These are phyloP conservation scores for Pimephales promelas DNA, from an alignment of 2,113 vertebrate genomes.

Conservation along the genomic window DNA sequence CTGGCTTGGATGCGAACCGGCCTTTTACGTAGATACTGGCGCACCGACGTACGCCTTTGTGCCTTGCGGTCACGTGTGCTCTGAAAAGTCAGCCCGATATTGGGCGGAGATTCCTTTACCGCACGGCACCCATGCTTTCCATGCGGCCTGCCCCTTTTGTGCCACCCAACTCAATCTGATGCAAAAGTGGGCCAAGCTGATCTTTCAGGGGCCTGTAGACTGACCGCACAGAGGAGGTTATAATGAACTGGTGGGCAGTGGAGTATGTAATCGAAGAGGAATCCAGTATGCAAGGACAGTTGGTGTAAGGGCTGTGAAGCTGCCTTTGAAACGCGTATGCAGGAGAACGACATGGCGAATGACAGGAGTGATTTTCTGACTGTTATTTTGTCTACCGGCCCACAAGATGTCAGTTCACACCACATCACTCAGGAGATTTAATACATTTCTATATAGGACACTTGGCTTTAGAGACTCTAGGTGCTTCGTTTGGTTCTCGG, in stretches of 20 bases:
- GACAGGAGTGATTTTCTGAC: conserved; percentile 11
- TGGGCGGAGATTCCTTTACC: conserved; percentile 96
- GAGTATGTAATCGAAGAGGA: background rate
- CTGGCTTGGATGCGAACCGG: conserved; percentile 94
- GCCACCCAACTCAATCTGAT: conserved; percentile 87
- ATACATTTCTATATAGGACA: background rate
- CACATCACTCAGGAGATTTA: conserved; percentile 37
- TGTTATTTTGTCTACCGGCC: conserved; percentile 1
- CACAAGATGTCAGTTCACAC: conserved; percentile 25
- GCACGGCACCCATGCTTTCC: conserved; percentile 96
- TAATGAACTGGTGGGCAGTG: background rate
- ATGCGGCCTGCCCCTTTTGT: conserved; percentile 96
- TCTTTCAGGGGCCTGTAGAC: conserved; percentile 97
- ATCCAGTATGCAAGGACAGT: conserved; percentile 16
- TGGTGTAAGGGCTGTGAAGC: conserved; percentile 29
- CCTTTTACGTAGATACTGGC: conserved; percentile 94
- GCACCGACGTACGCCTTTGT: conserved; percentile 93
- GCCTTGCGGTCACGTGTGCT: conserved; percentile 96
- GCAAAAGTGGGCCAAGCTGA: conserved; percentile 90
- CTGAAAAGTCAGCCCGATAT: conserved; percentile 94
- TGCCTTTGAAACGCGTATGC: conserved; percentile 25
- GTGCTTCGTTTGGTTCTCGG: background rate
- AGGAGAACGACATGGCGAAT: conserved; percentile 15
- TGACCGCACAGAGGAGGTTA: conserved; percentile 70
- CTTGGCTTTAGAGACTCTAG: background rate